Conservation (phyloP, 35 echinoderm and acorn worm species). For the Anneissia japonica region DNA sequence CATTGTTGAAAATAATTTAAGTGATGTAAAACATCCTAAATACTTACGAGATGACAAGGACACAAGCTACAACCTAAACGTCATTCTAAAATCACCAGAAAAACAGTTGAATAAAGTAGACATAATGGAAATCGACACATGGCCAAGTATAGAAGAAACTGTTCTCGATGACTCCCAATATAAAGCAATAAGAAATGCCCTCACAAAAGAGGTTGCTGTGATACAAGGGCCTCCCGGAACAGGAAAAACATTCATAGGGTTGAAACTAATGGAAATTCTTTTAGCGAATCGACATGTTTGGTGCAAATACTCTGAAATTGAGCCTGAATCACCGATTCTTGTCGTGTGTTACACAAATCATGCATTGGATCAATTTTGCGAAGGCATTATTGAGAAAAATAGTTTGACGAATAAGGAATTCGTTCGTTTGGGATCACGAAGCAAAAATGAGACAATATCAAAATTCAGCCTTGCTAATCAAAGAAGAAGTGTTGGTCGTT, state of each 20-base stretch:
- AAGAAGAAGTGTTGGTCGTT: neutral
- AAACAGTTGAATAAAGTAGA: neutral
- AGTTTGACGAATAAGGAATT: constrained; percentile 42
- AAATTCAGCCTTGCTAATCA: constrained; percentile 8
- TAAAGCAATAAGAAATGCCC: constrained; percentile 38
- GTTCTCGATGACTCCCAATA: constrained; percentile 53
- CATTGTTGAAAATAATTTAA: constrained; percentile 3
- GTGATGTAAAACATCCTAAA: neutral
- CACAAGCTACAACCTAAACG: constrained; percentile 3
- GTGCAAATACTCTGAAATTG: neutral
- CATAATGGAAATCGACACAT: constrained; percentile 20
- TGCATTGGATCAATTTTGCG: constrained; percentile 77
- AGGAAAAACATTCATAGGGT: constrained; percentile 73
- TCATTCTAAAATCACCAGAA: neutral
- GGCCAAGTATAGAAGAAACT: constrained; percentile 37
- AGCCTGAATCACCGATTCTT: constrained; percentile 39
- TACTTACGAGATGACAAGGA: constrained; percentile 11
- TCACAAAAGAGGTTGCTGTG: constrained; percentile 53
- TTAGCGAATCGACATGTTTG: constrained; percentile 29
- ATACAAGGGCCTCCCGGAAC: constrained; percentile 86
- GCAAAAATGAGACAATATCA: constrained; percentile 14
- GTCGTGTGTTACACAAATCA: constrained; percentile 70
- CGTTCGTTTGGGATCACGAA: constrained; percentile 52
- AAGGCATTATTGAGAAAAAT: constrained; percentile 60
- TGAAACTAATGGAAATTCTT: constrained; percentile 58